Conservation (phyloP, 2,888 invertebrate genomes). For the Meiosimyza platycephala region DNA sequence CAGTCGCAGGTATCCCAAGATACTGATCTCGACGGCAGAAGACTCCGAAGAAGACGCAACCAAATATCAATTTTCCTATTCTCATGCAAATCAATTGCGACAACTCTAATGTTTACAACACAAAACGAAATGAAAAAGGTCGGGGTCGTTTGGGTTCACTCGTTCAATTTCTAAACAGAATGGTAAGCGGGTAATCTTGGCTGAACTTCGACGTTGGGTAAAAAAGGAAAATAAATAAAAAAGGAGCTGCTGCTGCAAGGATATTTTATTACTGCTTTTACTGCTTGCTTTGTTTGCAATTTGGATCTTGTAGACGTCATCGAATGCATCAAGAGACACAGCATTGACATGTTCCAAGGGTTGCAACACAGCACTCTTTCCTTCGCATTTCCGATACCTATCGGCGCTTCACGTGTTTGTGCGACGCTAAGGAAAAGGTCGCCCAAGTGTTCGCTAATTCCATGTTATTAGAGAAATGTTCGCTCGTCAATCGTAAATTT, state of each 20-base stretch:
- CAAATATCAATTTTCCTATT: slow-evolving; percentile 66
- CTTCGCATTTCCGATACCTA: neutral
- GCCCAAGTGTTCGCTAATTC: slow-evolving; percentile 32
- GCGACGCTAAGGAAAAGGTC: slow-evolving; percentile 4
- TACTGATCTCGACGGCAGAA: slow-evolving; percentile 41
- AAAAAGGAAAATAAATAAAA: neutral
- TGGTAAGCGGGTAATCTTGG: neutral
- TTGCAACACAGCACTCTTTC: neutral
- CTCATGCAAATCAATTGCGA: slow-evolving; percentile 64
- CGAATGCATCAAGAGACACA: slow-evolving; percentile 22
- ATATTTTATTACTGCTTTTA: neutral
- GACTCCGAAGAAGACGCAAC: slow-evolving; percentile 59
- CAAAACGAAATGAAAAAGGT: slow-evolving; percentile 46
- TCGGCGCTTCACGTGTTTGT: neutral
- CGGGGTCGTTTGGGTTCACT: slow-evolving; percentile 48
- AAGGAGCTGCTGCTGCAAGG: slow-evolving; percentile 1
- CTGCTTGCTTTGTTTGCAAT: slow-evolving; percentile 42
- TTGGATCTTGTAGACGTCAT: slow-evolving; percentile 54
- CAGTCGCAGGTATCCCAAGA: slow-evolving; percentile 25
- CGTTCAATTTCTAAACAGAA: slow-evolving; percentile 37
- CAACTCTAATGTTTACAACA: slow-evolving; percentile 34
- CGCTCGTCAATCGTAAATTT: slow-evolving; percentile 40
- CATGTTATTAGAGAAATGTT: slow-evolving; percentile 27
- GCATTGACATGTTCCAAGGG: slow-evolving; percentile 2
- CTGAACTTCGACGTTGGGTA: neutral